Evolutionary conservation across 2,888 invertebrate genomes (phyloP), one percentile per base, ranked within the genome.

Genomic region (Pterostichus madidus): DNA sequence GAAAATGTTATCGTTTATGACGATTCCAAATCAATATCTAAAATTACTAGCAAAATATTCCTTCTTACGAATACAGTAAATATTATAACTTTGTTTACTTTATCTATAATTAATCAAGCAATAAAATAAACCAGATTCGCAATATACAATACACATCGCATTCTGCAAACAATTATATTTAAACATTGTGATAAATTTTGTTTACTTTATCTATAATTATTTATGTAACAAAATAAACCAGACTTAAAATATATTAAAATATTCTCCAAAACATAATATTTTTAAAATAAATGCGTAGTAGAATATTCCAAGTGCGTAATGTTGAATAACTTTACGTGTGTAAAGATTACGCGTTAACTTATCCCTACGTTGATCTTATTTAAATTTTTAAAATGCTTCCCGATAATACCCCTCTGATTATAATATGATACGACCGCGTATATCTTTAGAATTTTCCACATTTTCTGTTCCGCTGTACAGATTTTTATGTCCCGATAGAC

Each of bases 371-470:
- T 71, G 44, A 71, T 71, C 68, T 71, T 71, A 71, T 71, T 71
- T 44, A 71, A 71, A 71, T 71, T 71, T 61, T 44, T 44, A 44
- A 71, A 71, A 46, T 17, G 44, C 15, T 13, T 7, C 44, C 7
- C 68, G 68, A 71, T 71, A 71, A 17, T 6, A 15, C 68, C 15
- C 15, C 24, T 8, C 17, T 71, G 39, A 71, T 71, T 71, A 44
- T 71, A 71, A 71, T 44, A 44, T 71, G 68, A 71, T 71, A 71
- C 39, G 44, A 71, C 15, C 44, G 68, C 44, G 64, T 64, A 35
- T 35, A 64, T 64, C 64, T 64, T 44, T 71, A 71, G 68, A 44
- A 44, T 44, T n/a, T 15, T 0, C 10, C 39, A 7, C 64, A 64
- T 39, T 64, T 64, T 35, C n/a, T 2, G 15, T 31, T 59, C 64